These are phyloP conservation scores for Anniella stebbinsi DNA, from an alignment of 2,797 vertebrate genomes.

Conservation along the genomic window DNA sequence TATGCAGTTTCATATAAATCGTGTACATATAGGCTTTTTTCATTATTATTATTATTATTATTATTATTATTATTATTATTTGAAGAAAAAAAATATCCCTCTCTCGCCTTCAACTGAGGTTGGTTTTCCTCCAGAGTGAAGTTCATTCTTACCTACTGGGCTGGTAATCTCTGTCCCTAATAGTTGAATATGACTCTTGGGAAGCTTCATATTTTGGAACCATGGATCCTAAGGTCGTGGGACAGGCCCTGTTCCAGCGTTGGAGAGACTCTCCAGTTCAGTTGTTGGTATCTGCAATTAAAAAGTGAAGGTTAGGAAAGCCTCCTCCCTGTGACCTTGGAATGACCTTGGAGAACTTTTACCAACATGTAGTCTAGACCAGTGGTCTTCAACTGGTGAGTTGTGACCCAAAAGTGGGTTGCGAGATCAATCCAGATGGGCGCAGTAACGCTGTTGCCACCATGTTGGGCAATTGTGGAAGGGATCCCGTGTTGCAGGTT, in stretches of 20 bases:
- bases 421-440: too few relatives aligned
- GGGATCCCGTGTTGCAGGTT: too few relatives aligned
- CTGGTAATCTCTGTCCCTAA: neutral
- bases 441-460: too few relatives aligned
- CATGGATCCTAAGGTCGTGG: neutral
- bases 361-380: neutral
- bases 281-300: neutral
- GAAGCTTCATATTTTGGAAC: neutral
- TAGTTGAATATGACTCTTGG: neutral
- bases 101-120: too few relatives aligned
- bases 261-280: neutral
- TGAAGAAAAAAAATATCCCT: neutral
- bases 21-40: conserved; percentile 7
- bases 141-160: neutral
- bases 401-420: too few relatives aligned
- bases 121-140: neutral
- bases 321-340: neutral
- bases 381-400: too few relatives aligned
- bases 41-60: too few relatives aligned
- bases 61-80: too few relatives aligned
- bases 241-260: neutral
- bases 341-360: too few relatives aligned
- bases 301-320: neutral
- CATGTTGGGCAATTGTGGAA: too few relatives aligned
- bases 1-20: conserved; percentile 13